Evolutionary conservation across 2,113 vertebrate species (phyloP).

Genomic region (Electrona antarctica): DNA sequence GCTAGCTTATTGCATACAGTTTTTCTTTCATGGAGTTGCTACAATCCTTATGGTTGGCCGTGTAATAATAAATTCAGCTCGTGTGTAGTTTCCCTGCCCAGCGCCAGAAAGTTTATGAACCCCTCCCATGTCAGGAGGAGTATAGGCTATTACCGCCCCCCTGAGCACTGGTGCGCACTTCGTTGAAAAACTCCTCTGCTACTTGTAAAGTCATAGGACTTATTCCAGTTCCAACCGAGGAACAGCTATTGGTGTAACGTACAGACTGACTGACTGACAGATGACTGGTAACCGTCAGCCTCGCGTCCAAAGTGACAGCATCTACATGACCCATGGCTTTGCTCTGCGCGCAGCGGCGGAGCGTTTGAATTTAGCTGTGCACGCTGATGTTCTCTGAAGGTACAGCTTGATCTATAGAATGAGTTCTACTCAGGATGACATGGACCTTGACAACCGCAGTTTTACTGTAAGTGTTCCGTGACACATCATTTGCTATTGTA

Average conservation of each 20-base stretch:
- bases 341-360: slow-evolving; percentile 7
- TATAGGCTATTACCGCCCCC: slow-evolving; percentile 50
- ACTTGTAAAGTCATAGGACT: slow-evolving; percentile 48
- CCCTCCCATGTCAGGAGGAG: slow-evolving; percentile 51
- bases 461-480: slow-evolving; percentile 70
- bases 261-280: slow-evolving; percentile 30
- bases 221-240: slow-evolving; percentile 12
- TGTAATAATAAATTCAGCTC: no score
- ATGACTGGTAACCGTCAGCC: slow-evolving; percentile 43
- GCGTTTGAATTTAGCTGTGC: slow-evolving; percentile 14
- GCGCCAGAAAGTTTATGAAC: slow-evolving; percentile 36
- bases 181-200: slow-evolving; percentile 60
- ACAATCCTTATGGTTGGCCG: no score
- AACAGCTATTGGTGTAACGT: slow-evolving; percentile 3
- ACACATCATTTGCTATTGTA: background rate
- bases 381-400: slow-evolving; percentile 35
- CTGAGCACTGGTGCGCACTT: slow-evolving; percentile 19
- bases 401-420: slow-evolving; percentile 47
- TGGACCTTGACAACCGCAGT: slow-evolving; percentile 43
- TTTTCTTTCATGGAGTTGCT: no score
- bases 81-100: background rate
- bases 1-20: no score
- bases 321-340: slow-evolving; percentile 52
- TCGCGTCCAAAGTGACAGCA: background rate
- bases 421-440: slow-evolving; percentile 52